Conservation (phyloP, 2,113 vertebrate species). For the Catharus fuscescens region DNA sequence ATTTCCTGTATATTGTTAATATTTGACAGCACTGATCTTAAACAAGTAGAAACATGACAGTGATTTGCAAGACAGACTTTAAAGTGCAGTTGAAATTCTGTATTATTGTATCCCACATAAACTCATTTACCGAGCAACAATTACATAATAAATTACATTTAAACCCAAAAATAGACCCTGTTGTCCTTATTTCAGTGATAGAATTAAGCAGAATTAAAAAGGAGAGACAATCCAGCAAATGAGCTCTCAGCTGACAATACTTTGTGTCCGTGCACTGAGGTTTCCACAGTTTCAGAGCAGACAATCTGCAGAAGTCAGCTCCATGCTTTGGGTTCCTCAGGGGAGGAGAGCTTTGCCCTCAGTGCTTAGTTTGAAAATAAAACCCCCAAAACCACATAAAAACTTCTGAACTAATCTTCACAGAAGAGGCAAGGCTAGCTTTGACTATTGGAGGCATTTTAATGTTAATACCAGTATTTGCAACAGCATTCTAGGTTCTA, state of each 20-base stretch:
- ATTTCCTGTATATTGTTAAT: conserved; percentile 51
- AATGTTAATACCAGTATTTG: background rate
- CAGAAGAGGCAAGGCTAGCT: background rate
- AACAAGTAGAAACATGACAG: background rate
- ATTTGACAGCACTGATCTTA: conserved; percentile 10
- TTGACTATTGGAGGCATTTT: background rate
- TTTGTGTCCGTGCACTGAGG: background rate
- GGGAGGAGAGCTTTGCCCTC: background rate
- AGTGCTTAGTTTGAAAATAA: background rate
- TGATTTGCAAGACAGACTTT: conserved; percentile 20
- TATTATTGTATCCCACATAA: background rate
- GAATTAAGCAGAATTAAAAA: conserved; percentile 1
- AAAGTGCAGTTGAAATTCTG: conserved; percentile 14
- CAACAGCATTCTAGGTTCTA: background rate
- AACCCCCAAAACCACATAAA: background rate
- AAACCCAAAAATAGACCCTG: background rate
- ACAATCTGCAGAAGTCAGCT: background rate
- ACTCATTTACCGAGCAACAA: background rate
- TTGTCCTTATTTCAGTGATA: background rate
- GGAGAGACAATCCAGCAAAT: background rate
- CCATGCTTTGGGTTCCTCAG: background rate
- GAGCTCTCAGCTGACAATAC: background rate
- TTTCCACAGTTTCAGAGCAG: background rate
- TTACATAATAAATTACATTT: conserved; percentile 17
- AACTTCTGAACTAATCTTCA: background rate